Conservation (phyloP, 2,888 invertebrate species). For the Netelia melanura region DNA sequence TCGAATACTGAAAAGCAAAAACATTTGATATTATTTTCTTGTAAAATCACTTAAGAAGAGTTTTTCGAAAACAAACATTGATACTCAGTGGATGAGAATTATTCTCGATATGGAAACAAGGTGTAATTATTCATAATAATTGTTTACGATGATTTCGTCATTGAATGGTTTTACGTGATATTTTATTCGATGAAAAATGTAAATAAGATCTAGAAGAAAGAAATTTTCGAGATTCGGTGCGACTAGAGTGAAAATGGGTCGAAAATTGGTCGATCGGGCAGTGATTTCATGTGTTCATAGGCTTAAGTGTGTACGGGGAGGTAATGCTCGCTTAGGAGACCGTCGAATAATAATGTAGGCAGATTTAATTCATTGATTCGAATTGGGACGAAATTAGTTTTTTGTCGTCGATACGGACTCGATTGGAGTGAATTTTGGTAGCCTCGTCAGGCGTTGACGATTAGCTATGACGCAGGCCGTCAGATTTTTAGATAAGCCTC, state of each 20-base stretch:
- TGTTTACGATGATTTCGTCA: neutral
- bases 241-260: conserved; percentile 81
- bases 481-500: conserved; percentile 78
- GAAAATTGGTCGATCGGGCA: conserved; percentile 84
- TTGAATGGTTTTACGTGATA: conserved; percentile 32
- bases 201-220: conserved; percentile 49
- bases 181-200: conserved; percentile 31
- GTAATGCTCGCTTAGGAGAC: conserved; percentile 76
- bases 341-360: conserved; percentile 68
- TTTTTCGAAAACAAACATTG: too few relatives aligned
- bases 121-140: conserved; percentile 54
- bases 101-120: neutral
- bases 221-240: conserved; percentile 61
- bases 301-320: conserved; percentile 81
- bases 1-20: conserved; percentile 4
- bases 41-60: too few relatives aligned
- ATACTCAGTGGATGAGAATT: too few relatives aligned
- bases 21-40: neutral
- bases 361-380: conserved; percentile 70
- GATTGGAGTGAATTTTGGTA: conserved; percentile 55
- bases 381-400: conserved; percentile 52
- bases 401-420: conserved; percentile 54
- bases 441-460: conserved; percentile 49
- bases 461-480: conserved; percentile 83
- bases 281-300: conserved; percentile 85